Percentiles rank a stretch among this genome's conserved stretches.
These are phyloP conservation scores for Epistrophella euchroma DNA, from an alignment of 2,888 invertebrate genomes.

Conservation along the genomic window DNA sequence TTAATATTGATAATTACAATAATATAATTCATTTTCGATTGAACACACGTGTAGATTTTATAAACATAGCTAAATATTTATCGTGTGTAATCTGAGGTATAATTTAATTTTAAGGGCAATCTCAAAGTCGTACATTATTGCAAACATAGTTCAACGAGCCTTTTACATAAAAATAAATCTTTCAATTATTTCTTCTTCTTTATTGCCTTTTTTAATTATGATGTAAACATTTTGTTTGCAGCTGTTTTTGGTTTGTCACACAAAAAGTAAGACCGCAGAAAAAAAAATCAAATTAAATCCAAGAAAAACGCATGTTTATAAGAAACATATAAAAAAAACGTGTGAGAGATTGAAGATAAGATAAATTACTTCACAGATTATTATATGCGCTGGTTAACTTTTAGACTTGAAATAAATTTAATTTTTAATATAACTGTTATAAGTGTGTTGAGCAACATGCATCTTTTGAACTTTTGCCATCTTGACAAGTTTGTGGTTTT, in stretches of 20 bases:
- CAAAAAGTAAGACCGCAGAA: background rate
- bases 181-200: slow-evolving; percentile 17
- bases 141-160: slow-evolving; percentile 19
- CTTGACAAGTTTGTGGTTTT: background rate
- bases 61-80: background rate
- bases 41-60: background rate
- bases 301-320: background rate
- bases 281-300: background rate
- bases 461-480: slow-evolving; percentile 17
- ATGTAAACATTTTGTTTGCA: slow-evolving; percentile 23
- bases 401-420: background rate
- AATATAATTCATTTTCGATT: background rate
- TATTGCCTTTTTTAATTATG: slow-evolving; percentile 27
- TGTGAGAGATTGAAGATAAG: slow-evolving; percentile 11
- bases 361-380: slow-evolving; percentile 23
- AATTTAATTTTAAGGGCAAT: background rate
- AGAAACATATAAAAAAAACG: background rate
- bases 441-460: slow-evolving; percentile 13
- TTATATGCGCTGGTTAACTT: slow-evolving; percentile 10
- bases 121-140: background rate
- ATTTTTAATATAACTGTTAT: background rate
- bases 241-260: slow-evolving; percentile 15
- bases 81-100: background rate
- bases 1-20: background rate
- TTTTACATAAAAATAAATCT: background rate